Evolutionary conservation across 35 echinoderm and acorn worm species (phyloP), one percentile per base, ranked within the genome.

Genomic region (Heliocidaris erythrogramma): DNA sequence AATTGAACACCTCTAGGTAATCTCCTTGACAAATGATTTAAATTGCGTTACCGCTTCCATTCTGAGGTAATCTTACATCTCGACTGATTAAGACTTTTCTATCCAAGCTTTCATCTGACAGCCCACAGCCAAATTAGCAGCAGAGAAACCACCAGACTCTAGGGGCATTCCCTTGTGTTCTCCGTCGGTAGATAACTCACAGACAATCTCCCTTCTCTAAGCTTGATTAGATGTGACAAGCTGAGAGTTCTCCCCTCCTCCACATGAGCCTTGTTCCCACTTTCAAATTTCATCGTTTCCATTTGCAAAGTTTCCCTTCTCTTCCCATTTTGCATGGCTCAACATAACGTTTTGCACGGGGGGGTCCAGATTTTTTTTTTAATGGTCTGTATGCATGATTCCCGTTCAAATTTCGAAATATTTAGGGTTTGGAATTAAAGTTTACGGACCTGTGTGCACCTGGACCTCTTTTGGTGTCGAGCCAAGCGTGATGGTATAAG

Each of bases 81-180:
- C 5, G 65, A 78, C 65, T 89, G 31, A 89, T 89, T 89, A 89
- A 89, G 87, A 89, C 87, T 89, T 89, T 48, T 89, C 47, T 42
- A n/a, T 5, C 47, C 47, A 47, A 89, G 30, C 87, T n/a, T 48
- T 47, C 87, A 89, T 89, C 87, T n/a, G 87, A 89, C 87, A 89
- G 87, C 87, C 87, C 87, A 47, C 2, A 48, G 87, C 31, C 17
- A 89, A 31, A 4, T 48, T 89, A 31, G 87, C 87, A 89, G 87
- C 18, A 24, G 7, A 78, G 65, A 27, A 78, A 24, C 65, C 27
- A n/a, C 65, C 27, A 21, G 65, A 78, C 65, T 78, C 65, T 78
- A 5, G 65, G 65, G 65, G 65, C 65, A 78, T 21, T 78, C 65
- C 65, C 18, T 18, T 21, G n/a, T 78, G 65, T n/a, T 78, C 21